Percentiles rank a stretch among this genome's conserved stretches.
These are phyloP conservation scores for Cacoxenus indagator DNA, from an alignment of 2,888 invertebrate species.

Conservation along the genomic window DNA sequence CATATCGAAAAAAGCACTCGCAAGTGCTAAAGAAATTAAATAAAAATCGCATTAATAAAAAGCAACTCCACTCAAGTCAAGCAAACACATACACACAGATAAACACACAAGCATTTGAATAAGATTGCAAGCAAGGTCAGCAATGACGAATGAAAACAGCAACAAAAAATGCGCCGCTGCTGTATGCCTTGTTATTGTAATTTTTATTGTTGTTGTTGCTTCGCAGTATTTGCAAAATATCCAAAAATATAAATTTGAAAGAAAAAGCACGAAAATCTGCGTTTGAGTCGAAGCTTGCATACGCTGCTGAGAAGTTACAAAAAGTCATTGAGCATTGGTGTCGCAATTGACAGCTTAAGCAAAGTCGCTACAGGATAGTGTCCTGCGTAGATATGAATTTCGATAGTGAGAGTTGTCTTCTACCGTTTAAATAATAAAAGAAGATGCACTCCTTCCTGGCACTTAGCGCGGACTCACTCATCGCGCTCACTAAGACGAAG, in stretches of 20 bases:
- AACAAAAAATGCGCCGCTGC: constrained; percentile 56
- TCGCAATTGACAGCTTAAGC: not conserved
- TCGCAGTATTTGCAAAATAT: constrained; percentile 47
- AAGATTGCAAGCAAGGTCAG: constrained; percentile 66
- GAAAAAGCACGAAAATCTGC: not conserved
- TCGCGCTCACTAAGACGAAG: not conserved
- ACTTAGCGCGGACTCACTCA: not conserved
- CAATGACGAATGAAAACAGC: constrained; percentile 64
- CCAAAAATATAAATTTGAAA: constrained; percentile 13
- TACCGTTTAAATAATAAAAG: no score
- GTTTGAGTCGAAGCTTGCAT: not conserved
- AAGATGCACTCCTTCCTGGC: no score
- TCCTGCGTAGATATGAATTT: no score
- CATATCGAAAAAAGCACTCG: constrained; percentile 18
- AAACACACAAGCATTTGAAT: constrained; percentile 24
- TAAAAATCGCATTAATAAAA: constrained; percentile 5
- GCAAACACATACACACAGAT: constrained; percentile 16
- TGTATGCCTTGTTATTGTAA: constrained; percentile 16
- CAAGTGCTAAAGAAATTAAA: not conserved
- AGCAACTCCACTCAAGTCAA: not conserved
- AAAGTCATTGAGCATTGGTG: not conserved
- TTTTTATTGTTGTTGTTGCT: constrained; percentile 19
- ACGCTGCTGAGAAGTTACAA: not conserved
- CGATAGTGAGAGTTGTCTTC: no score
- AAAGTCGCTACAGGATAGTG: no score